Evolutionary conservation across 1,140 invertebrate species (phyloP), one percentile per base, ranked within the genome.

Genomic region (Drosophila elegans): DNA sequence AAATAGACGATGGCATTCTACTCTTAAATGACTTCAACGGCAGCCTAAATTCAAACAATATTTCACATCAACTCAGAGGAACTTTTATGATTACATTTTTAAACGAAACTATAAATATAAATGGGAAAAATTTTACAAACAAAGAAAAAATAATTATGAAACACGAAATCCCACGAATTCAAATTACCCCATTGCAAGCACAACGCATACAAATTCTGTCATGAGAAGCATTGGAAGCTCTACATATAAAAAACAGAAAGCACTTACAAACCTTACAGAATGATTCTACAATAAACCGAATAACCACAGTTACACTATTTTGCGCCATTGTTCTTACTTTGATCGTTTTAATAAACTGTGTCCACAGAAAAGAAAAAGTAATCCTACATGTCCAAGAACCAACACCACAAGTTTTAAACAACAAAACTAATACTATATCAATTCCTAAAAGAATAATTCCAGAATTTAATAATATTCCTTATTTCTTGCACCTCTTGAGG

Each of bases 381-480:
- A 46, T 11, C 21, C 21, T 46, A 46, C 21, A 25, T 25, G 2
- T 46, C 10, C 44, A 46, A 5, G 16, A 46, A 25, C 7, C 44
- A 27, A 3, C 9, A 3, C 16, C 44, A 21, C 16, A 21, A 21
- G 16, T 21, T 21, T 21, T 21, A 21, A 21, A 9, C 7, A 49
- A 49, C 21, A 49, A 49, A 25, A 49, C 46, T 25, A 48, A 48
- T 16, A 27, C 3, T 10, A 48, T 48, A 29, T 42, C 41, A 42
- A 42, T 12, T 11, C 5, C 41, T 16, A 49, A 49, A 49, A 49
- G 4, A 29, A 46, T 27, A 25, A 25, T 46, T 11, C 44, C 44
- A 4, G 44, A 46, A 49, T 49, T 49, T 7, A 49, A 49, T 49
- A 29, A 49, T 7, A 49, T 49, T 49, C 46, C 25, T n/a, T n/a